Conservation (phyloP, 2,113 vertebrate genomes). For the Dromiciops gliroides region DNA sequence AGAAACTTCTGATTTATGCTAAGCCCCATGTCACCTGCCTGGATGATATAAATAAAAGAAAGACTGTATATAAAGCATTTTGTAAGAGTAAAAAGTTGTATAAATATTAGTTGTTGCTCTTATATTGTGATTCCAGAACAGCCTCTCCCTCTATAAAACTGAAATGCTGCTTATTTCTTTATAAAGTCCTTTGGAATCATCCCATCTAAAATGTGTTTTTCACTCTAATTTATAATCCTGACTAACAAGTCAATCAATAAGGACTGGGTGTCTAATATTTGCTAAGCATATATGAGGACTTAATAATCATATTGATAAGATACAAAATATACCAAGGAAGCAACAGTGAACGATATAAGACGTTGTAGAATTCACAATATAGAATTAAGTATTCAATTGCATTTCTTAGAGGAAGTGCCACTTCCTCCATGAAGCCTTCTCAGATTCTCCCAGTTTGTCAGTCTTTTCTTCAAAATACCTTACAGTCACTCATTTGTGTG, state of each 20-base stretch:
- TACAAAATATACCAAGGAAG: neutral
- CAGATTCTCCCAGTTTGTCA: neutral
- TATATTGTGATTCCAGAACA: neutral
- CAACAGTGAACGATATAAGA: neutral
- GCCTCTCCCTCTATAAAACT: neutral
- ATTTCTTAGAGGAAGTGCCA: neutral
- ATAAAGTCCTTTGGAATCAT: neutral
- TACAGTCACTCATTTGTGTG: neutral
- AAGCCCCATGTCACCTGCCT: no score
- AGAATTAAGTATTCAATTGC: neutral
- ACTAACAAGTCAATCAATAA: neutral
- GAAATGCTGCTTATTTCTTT: neutral
- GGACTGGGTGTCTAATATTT: neutral
- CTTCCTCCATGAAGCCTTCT: neutral
- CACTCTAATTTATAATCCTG: neutral
- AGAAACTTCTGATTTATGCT: no score
- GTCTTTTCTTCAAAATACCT: neutral
- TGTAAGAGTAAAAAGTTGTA: neutral
- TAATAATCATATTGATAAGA: neutral
- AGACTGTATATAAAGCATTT: neutral
- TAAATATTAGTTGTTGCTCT: neutral
- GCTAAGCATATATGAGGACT: neutral
- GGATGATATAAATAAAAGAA: neutral
- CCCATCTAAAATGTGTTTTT: neutral
- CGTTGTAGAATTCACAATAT: neutral